phyloP scores from a whole-genome alignment of 2,797 vertebrate species.

The Pampus argenteus region DNA sequence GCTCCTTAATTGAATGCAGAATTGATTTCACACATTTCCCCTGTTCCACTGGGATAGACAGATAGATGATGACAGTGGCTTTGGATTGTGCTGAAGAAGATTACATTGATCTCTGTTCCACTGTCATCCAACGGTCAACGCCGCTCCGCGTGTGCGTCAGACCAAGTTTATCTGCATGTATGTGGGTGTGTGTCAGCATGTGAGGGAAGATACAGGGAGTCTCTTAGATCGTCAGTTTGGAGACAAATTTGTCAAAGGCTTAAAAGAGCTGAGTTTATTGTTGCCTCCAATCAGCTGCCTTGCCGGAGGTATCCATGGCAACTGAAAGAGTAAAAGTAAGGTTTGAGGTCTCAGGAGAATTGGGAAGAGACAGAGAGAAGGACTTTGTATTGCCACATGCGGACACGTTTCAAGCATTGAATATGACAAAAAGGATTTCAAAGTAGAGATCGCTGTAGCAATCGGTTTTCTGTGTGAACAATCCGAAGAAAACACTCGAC shows the following conservation, averaged over 20 bases:
- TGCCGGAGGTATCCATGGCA: slow-evolving; percentile 81
- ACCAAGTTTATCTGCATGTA: neutral
- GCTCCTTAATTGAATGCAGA: slow-evolving; percentile 75
- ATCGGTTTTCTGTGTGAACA: slow-evolving; percentile 31
- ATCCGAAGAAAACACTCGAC: slow-evolving; percentile 38
- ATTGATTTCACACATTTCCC: slow-evolving; percentile 78
- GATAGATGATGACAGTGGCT: slow-evolving; percentile 73
- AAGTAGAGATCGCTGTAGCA: slow-evolving; percentile 36
- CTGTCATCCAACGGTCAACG: slow-evolving; percentile 56
- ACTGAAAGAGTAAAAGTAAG: slow-evolving; percentile 83
- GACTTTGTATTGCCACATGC: slow-evolving; percentile 73
- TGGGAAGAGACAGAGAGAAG: slow-evolving; percentile 72
- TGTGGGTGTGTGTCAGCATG: slow-evolving; percentile 27
- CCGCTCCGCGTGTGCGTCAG: neutral
- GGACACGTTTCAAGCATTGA: slow-evolving; percentile 60
- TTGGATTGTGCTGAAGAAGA: slow-evolving; percentile 75
- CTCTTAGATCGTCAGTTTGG: slow-evolving; percentile 59
- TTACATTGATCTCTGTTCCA: slow-evolving; percentile 71
- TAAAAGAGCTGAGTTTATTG: slow-evolving; percentile 72
- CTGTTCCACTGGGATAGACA: slow-evolving; percentile 61
- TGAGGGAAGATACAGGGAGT: slow-evolving; percentile 34
- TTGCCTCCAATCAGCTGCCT: slow-evolving; percentile 76
- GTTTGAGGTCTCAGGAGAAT: slow-evolving; percentile 78
- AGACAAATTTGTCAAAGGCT: slow-evolving; percentile 73
- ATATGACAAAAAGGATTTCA: slow-evolving; percentile 68